These are phyloP conservation scores for Gymnogyps californianus DNA, from an alignment of 2,113 vertebrate genomes.

Conservation along the genomic window DNA sequence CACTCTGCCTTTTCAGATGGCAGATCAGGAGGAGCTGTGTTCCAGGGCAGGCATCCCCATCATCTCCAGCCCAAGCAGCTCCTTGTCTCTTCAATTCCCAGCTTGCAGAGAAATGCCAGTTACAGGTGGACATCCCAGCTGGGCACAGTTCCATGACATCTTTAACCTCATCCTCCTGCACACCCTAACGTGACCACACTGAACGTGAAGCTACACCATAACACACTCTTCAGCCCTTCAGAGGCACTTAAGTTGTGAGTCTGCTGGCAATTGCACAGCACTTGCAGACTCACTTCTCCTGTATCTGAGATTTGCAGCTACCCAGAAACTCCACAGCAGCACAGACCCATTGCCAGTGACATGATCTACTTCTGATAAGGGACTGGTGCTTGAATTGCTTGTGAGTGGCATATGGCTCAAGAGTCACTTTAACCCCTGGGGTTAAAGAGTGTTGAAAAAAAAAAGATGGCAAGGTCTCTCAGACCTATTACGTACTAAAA, in stretches of 20 bases:
- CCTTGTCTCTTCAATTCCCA: background rate
- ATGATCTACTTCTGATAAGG: background rate
- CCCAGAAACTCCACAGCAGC: background rate
- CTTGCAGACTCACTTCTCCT: background rate
- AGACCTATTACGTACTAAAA: background rate
- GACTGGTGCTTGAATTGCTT: background rate
- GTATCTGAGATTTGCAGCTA: background rate
- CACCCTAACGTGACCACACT: fast-evolving
- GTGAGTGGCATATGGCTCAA: background rate
- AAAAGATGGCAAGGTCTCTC: background rate
- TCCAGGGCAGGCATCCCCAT: background rate
- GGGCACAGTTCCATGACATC: background rate
- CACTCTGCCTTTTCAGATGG: background rate
- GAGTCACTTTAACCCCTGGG: background rate
- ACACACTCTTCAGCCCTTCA: background rate
- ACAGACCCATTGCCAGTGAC: background rate
- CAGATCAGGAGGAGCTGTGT: background rate
- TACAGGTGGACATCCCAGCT: background rate
- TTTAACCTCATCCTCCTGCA: background rate
- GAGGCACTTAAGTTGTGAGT: background rate
- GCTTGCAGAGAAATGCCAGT: background rate
- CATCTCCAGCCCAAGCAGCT: background rate
- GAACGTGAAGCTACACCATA: fast-evolving
- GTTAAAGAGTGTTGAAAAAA: background rate
- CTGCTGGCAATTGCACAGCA: background rate